Evolutionary conservation across 2,888 invertebrate genomes (phyloP).

Genomic region (Philereme transversata): DNA sequence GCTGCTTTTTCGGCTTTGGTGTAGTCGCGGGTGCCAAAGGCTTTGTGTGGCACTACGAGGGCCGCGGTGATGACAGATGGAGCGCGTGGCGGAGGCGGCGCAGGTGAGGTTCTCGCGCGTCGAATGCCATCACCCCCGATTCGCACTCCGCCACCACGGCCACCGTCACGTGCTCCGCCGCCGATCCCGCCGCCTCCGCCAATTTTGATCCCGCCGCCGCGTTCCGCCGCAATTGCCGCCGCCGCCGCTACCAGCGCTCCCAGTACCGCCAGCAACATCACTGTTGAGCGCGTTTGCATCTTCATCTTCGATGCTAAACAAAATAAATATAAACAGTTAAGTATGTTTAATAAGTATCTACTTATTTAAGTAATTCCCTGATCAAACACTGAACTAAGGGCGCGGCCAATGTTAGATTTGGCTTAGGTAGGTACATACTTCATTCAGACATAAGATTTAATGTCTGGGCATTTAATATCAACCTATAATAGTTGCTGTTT

Average conservation of each 20-base stretch:
- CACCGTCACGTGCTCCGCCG: constrained; percentile 62
- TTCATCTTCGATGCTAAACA: constrained; percentile 68
- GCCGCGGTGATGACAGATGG: constrained; percentile 86
- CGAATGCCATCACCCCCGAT: constrained; percentile 66
- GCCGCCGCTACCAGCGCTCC: constrained; percentile 66
- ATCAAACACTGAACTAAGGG: no score
- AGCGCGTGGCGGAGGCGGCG: constrained; percentile 71
- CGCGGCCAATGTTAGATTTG: no score
- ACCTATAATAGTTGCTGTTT: no score
- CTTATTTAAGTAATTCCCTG: no score
- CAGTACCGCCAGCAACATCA: constrained; percentile 73
- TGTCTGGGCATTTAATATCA: no score
- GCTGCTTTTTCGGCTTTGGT: constrained; percentile 88
- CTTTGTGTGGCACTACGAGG: constrained; percentile 90
- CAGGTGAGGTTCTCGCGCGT: constrained; percentile 73
- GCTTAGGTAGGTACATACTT: no score
- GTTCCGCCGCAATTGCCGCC: constrained; percentile 60
- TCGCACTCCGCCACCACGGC: constrained; percentile 71
- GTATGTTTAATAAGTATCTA: no score
- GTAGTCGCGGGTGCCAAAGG: constrained; percentile 89
- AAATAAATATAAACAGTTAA: background rate
- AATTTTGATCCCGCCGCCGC: constrained; percentile 73
- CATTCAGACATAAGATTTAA: no score
- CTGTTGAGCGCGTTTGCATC: constrained; percentile 76
- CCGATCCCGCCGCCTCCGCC: constrained; percentile 61